Percentiles rank a stretch among this genome's conserved stretches.
These are phyloP conservation scores for Cataglyphis altisquamis DNA, from an alignment of 2,888 invertebrate genomes.

Conservation along the genomic window DNA sequence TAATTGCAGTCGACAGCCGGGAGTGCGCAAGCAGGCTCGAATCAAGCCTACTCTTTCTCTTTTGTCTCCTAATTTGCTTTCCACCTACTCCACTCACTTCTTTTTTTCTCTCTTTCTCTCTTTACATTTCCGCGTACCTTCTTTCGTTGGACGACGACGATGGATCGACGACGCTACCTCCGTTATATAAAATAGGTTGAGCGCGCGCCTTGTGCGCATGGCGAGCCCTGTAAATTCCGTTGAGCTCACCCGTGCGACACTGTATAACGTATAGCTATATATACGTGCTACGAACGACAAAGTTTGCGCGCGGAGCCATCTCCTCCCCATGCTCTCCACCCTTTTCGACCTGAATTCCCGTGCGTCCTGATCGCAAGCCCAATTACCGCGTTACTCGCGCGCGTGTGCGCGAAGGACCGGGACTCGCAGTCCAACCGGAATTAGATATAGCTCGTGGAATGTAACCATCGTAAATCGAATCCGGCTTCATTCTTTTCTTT, in stretches of 20 bases:
- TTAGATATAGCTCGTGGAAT: slow-evolving; percentile 47
- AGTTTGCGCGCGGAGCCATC: slow-evolving; percentile 63
- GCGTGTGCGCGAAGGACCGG: slow-evolving; percentile 41
- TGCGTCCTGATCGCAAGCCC: slow-evolving; percentile 63
- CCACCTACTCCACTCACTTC: slow-evolving; percentile 6
- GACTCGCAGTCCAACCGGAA: slow-evolving; percentile 55
- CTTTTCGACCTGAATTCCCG: slow-evolving; percentile 65
- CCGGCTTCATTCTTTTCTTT: slow-evolving; percentile 21
- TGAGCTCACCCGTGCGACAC: slow-evolving; percentile 62
- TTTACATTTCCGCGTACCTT: slow-evolving; percentile 2
- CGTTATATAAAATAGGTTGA: slow-evolving; percentile 74
- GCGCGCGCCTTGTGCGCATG: slow-evolving; percentile 59
- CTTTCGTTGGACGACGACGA: slow-evolving; percentile 6
- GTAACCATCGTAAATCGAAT: slow-evolving; percentile 31
- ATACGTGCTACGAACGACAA: slow-evolving; percentile 65
- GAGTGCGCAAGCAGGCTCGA: slow-evolving; percentile 77
- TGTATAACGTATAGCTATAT: slow-evolving; percentile 52
- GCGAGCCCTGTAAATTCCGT: slow-evolving; percentile 74
- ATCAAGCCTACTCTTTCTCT: slow-evolving; percentile 73
- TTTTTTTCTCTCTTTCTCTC: slow-evolving; percentile 4
- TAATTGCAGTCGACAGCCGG: slow-evolving; percentile 80
- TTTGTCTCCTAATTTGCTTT: slow-evolving; percentile 43
- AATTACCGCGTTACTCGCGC: slow-evolving; percentile 63
- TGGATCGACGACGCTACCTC: slow-evolving; percentile 26
- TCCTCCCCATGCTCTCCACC: slow-evolving; percentile 18